These are phyloP conservation scores for Gasteruption jaculator DNA, from an alignment of 2,888 invertebrate genomes.

Conservation along the genomic window DNA sequence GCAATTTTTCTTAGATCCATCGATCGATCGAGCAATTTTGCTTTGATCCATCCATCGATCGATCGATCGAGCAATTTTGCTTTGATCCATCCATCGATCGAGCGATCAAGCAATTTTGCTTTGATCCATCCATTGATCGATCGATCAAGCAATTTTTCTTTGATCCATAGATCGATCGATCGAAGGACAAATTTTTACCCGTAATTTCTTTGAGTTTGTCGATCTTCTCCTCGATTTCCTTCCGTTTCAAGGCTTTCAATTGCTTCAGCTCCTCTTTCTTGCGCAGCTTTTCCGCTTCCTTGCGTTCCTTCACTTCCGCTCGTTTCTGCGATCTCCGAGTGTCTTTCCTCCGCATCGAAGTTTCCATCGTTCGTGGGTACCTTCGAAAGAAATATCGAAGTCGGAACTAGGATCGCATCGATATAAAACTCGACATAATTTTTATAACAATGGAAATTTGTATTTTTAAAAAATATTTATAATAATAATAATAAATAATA, in stretches of 20 bases:
- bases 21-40: no score
- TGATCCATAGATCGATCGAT: background rate
- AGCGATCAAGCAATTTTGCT: slow-evolving; percentile 2
- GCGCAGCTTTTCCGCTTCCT: slow-evolving; percentile 71
- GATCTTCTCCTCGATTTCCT: slow-evolving; percentile 88
- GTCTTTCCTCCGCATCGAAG: slow-evolving; percentile 76
- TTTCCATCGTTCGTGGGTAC: slow-evolving; percentile 85
- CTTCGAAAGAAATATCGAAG: no score
- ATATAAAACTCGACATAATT: no score
- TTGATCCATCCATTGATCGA: background rate
- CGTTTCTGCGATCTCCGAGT: slow-evolving; percentile 76
- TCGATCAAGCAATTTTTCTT: background rate
- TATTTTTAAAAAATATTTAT: no score
- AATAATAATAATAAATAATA: no score
- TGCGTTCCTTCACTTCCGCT: slow-evolving; percentile 68
- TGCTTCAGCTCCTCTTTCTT: slow-evolving; percentile 85
- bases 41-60: no score
- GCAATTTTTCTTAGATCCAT: no score
- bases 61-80: no score
- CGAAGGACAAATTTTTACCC: slow-evolving; percentile 56
- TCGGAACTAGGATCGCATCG: no score
- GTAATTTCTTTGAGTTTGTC: slow-evolving; percentile 81
- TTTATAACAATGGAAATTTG: no score
- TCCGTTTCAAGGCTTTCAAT: slow-evolving; percentile 78
- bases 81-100: no score